Percentiles rank a stretch among this genome's conserved stretches.
Evolutionary conservation across 2,888 invertebrate genomes (phyloP).

Genomic region (Hirtodrosophila duncani): DNA sequence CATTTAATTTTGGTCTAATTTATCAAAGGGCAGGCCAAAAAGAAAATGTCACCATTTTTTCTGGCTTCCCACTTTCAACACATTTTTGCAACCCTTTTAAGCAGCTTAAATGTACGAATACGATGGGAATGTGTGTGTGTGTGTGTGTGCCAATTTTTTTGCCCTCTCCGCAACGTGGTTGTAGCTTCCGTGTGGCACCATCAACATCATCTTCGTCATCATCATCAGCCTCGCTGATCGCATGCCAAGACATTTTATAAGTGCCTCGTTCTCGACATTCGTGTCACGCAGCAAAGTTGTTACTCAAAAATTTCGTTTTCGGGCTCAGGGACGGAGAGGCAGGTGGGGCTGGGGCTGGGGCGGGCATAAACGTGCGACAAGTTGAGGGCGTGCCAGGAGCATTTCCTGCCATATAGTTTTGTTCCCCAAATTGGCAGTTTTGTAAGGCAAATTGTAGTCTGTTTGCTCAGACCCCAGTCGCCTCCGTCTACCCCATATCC

Average conservation of each 20-base stretch:
- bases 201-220: slow-evolving; percentile 9
- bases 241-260: slow-evolving; percentile 49
- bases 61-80: too few species aligned
- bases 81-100: slow-evolving; percentile 17
- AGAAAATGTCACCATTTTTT: not conserved
- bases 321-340: too few species aligned
- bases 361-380: slow-evolving; percentile 53
- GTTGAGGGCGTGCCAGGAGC: slow-evolving; percentile 4
- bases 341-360: too few species aligned
- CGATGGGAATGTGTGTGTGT: not conserved
- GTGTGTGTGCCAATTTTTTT: not conserved
- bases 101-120: too few species aligned
- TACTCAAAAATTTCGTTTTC: slow-evolving; percentile 56
- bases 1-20: slow-evolving; percentile 23
- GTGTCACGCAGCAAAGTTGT: slow-evolving; percentile 61
- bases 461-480: slow-evolving; percentile 24
- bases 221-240: slow-evolving; percentile 29
- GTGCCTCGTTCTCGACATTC: slow-evolving; percentile 47
- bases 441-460: slow-evolving; percentile 43
- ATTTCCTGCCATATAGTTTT: slow-evolving; percentile 28
- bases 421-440: slow-evolving; percentile 42
- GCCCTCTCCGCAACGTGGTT: slow-evolving; percentile 16
- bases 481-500: not conserved
- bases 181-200: slow-evolving; percentile 22
- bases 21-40: slow-evolving; percentile 27